Conservation (phyloP, 2,888 invertebrate species). For the Drosophila leonis region DNA sequence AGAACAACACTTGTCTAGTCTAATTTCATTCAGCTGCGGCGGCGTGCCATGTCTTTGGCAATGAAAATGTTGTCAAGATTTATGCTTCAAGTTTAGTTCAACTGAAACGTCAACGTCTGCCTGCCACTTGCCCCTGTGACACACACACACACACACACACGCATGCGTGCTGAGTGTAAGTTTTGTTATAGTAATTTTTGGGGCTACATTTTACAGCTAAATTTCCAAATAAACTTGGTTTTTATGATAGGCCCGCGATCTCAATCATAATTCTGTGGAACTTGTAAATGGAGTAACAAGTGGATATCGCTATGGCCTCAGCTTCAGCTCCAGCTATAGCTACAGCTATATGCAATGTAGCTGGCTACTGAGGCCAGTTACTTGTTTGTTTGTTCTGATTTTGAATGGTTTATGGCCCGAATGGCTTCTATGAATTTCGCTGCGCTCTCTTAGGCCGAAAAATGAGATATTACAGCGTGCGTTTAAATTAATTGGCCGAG, state of each 20-base stretch:
- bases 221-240: slow-evolving; percentile 70
- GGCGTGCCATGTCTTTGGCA: slow-evolving; percentile 40
- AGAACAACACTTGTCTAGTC: slow-evolving; percentile 71
- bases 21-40: slow-evolving; percentile 53
- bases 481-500: slow-evolving; percentile 77
- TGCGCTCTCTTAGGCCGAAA: slow-evolving; percentile 58
- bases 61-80: slow-evolving; percentile 68
- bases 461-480: slow-evolving; percentile 76
- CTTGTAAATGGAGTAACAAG: slow-evolving; percentile 82
- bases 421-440: slow-evolving; percentile 71
- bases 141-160: slow-evolving; percentile 27
- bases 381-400: slow-evolving; percentile 56
- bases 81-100: slow-evolving; percentile 61
- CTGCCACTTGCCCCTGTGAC: slow-evolving; percentile 69
- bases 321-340: slow-evolving; percentile 6
- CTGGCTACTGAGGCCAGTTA: slow-evolving; percentile 46
- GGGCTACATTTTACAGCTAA: slow-evolving; percentile 66
- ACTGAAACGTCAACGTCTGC: slow-evolving; percentile 47
- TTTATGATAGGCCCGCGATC: slow-evolving; percentile 74
- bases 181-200: slow-evolving; percentile 20
- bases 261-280: slow-evolving; percentile 81
- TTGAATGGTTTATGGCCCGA: slow-evolving; percentile 62
- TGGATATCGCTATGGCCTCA: slow-evolving; percentile 50
- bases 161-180: slow-evolving; percentile 35
- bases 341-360: slow-evolving; percentile 10